These are phyloP conservation scores for Melospiza georgiana DNA, from an alignment of 2,113 vertebrate species.

Conservation along the genomic window DNA sequence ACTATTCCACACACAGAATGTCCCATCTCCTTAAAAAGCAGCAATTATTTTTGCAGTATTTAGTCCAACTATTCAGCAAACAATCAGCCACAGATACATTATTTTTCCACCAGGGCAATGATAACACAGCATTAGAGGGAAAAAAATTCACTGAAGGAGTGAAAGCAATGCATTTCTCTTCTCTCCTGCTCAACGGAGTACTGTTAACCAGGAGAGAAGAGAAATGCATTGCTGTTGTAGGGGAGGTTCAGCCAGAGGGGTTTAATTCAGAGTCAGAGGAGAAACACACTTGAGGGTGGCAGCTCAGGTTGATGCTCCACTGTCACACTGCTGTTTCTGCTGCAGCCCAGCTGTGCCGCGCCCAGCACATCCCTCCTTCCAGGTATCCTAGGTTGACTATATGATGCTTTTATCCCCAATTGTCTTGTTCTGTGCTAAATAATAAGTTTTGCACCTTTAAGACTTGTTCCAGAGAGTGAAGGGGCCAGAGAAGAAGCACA, in stretches of 20 bases:
- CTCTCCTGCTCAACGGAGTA: not conserved
- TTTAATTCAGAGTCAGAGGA: not conserved
- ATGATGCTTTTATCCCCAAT: too few relatives aligned
- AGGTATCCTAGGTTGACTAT: too few relatives aligned
- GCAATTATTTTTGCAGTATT: not conserved
- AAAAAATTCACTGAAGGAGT: not conserved
- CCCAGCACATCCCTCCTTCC: not conserved
- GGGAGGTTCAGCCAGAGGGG: not conserved
- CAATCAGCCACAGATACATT: not conserved
- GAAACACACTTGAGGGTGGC: fast-evolving
- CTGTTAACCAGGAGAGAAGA: not conserved
- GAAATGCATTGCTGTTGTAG: not conserved
- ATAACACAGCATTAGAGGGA: fast-evolving
- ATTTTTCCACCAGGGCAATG: not conserved
- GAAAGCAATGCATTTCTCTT: too few relatives aligned
- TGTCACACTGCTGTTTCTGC: fast-evolving
- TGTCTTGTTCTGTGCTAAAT: too few relatives aligned
- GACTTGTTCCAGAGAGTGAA: too few relatives aligned
- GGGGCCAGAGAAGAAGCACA: too few relatives aligned
- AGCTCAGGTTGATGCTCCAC: fast-evolving
- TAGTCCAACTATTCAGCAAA: not conserved
- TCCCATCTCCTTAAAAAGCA: not conserved
- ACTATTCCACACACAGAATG: not conserved
- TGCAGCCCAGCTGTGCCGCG: fast-evolving
- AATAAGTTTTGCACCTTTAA: too few relatives aligned